Conservation (phyloP, 2,888 invertebrate species). For the Thecophora atra region DNA sequence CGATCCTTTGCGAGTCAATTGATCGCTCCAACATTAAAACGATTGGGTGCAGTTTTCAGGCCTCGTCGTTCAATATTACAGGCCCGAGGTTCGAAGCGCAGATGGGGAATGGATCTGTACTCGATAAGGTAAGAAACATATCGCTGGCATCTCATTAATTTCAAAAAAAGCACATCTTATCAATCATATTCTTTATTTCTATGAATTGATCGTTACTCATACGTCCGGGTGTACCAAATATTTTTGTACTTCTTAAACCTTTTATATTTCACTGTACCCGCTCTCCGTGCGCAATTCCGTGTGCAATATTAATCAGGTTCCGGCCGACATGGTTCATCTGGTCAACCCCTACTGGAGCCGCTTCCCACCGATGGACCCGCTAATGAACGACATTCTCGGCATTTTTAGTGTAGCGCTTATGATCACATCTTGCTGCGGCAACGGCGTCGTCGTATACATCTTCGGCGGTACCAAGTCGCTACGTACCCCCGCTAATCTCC, state of each 20-base stretch:
- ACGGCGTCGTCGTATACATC: constrained; percentile 69
- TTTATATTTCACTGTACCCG: too few species aligned
- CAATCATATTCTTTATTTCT: neutral
- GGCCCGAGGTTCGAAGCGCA: constrained; percentile 62
- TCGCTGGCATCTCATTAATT: neutral
- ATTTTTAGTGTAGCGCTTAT: constrained; percentile 70
- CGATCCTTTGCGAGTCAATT: neutral
- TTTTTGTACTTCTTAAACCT: neutral
- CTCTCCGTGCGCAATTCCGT: neutral
- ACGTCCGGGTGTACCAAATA: neutral
- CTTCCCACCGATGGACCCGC: constrained; percentile 68
- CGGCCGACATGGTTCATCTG: constrained; percentile 74
- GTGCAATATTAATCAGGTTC: constrained; percentile 61
- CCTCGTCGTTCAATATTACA: constrained; percentile 40
- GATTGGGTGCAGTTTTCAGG: neutral
- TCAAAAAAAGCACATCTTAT: neutral
- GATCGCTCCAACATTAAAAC: neutral
- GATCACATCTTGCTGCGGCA: constrained; percentile 64
- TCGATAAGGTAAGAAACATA: constrained; percentile 72
- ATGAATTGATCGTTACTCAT: neutral
- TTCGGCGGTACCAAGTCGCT: constrained; percentile 72
- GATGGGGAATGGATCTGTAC: constrained; percentile 74
- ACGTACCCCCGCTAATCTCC: constrained; percentile 71
- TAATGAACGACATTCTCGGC: constrained; percentile 71
- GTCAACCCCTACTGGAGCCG: constrained; percentile 72